Base-by-base conservation (phyloP, 2,888 invertebrate genomes). In the Camponotus fellah region DNA sequence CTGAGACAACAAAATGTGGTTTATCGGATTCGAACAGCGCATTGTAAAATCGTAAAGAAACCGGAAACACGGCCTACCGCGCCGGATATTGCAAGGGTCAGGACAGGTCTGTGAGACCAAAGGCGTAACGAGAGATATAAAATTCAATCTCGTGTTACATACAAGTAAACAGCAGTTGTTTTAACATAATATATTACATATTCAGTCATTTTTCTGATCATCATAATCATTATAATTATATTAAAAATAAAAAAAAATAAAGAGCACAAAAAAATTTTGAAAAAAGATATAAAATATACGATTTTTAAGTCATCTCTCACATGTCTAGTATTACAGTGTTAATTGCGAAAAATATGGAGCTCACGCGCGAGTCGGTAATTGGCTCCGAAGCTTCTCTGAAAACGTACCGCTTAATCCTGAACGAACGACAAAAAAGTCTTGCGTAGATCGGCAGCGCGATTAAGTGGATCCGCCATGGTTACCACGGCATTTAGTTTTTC, bases 1-100 rank as follows among this genome's bases (percentile, higher is more conserved):
- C 9, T 10, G 14, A 0, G 12, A 21, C 34, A 60, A 46, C 8
- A 2, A 43, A 34, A 60, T 65, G 17, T 34, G 60, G 34, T 60
- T 37, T 58, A 71, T 46, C 79, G 21, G 17, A 46, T 17, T 79
- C 12, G 40, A n/a, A 79, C 72, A 46, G 26, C 12, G 43, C 32
- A 46, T 12, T 34, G 79, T 34, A 9, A 46, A 80, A 46, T 64
- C 5, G 56, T 62, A 92, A 93, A 91, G 91, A 92, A 92, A 92
- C 92, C 93, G 94, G 94, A 94, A 94, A 90, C 85, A 94, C 92
- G 94, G 93, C 87, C 92, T 91, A 91, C 81, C 89, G 93, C 91
- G 89, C 90, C 92, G 93, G 93, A 93, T 93, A 92, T 94, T 93
- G 92, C 92, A 91, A 92, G 90, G 90, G 88, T 86, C 85, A 49